Conservation (phyloP, 2,113 vertebrate genomes). For the Paracanthobrama guichenoti region DNA sequence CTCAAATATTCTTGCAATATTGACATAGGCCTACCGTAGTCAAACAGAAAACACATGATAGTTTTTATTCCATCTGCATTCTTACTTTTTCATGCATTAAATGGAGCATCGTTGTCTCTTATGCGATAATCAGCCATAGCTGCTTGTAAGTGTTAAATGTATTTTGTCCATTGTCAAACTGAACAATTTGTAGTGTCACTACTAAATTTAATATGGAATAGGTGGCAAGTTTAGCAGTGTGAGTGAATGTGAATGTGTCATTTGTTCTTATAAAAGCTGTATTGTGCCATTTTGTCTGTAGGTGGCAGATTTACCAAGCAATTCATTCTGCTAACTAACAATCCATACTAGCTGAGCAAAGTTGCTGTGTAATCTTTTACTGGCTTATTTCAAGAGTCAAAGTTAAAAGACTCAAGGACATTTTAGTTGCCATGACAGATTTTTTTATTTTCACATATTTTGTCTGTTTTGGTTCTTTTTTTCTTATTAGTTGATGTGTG, state of each 20-base stretch:
- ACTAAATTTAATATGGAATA: not conserved
- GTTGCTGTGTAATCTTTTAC: not conserved
- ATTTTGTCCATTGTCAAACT: not conserved
- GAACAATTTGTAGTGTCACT: not conserved
- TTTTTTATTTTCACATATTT: not conserved
- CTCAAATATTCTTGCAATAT: constrained; percentile 11
- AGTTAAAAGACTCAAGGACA: not conserved
- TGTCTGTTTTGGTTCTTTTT: too few relatives aligned
- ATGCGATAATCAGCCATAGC: too few relatives aligned
- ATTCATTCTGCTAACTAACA: constrained; percentile 38
- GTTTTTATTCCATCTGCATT: not conserved
- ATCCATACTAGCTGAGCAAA: not conserved
- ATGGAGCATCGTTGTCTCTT: not conserved
- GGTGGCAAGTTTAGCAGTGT: not conserved
- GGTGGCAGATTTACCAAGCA: constrained; percentile 70
- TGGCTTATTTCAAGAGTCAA: not conserved
- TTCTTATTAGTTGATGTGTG: too few relatives aligned
- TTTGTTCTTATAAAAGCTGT: not conserved
- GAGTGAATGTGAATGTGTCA: not conserved
- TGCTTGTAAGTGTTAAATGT: not conserved
- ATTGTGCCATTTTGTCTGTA: constrained; percentile 60
- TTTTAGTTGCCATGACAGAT: not conserved
- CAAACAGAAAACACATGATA: not conserved
- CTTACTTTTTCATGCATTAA: not conserved
- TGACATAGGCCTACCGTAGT: not conserved